Evolutionary conservation across 2,113 vertebrate genomes (phyloP).

Genomic region (Carassius gibelio): DNA sequence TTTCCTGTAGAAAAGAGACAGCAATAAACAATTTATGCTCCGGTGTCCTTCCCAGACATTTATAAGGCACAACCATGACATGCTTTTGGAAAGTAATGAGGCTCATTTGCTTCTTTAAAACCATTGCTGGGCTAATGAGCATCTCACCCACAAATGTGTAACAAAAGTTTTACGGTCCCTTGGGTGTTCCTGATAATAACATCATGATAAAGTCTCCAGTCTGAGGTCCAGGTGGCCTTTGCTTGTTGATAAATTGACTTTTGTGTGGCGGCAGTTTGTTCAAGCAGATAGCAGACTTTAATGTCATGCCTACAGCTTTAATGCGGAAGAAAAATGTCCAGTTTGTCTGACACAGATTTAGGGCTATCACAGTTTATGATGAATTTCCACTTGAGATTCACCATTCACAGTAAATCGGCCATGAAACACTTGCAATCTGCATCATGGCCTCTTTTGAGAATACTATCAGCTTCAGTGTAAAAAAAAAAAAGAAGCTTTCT

Average conservation of each 20-base stretch:
- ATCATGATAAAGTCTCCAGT: slow-evolving; percentile 63
- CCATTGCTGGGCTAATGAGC: slow-evolving; percentile 61
- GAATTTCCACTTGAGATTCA: not conserved
- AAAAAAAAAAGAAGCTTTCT: not conserved
- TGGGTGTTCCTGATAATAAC: slow-evolving; percentile 65
- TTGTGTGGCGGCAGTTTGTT: slow-evolving; percentile 67
- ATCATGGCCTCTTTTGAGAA: not conserved
- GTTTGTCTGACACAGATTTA: slow-evolving; percentile 29
- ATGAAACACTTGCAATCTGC: not conserved
- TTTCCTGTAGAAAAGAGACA: slow-evolving; percentile 20
- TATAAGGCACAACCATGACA: slow-evolving; percentile 54
- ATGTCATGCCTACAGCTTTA: slow-evolving; percentile 61
- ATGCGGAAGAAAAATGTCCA: not conserved
- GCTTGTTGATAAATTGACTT: slow-evolving; percentile 71
- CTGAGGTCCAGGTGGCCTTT: slow-evolving; percentile 70
- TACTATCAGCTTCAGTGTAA: not conserved
- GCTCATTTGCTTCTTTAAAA: slow-evolving; percentile 61
- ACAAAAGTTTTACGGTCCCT: slow-evolving; percentile 56
- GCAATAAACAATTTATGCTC: slow-evolving; percentile 32
- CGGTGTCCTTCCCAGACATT: slow-evolving; percentile 45
- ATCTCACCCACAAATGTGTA: slow-evolving; percentile 64
- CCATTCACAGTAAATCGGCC: not conserved
- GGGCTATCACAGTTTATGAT: slow-evolving; percentile 8
- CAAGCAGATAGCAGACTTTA: slow-evolving; percentile 63
- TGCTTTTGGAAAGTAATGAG: slow-evolving; percentile 64